A percentile compares a stretch with the other conserved stretches of the same genome.
Conservation (phyloP, 2,888 invertebrate species). For the Drosophila lutescens region DNA sequence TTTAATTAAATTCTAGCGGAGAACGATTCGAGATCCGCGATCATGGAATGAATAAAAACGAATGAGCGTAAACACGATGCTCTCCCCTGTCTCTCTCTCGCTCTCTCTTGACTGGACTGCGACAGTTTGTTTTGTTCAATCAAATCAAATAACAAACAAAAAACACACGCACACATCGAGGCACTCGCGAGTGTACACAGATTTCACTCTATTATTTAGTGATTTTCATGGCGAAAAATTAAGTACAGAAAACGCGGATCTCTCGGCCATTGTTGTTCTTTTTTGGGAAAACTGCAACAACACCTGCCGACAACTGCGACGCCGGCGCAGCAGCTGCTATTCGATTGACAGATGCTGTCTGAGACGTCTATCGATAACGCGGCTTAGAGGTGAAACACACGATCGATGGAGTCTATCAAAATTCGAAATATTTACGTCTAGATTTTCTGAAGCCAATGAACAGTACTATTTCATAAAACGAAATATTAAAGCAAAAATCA, state of each 20-base stretch:
- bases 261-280: constrained; percentile 51
- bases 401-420: neutral
- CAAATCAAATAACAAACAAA: constrained; percentile 45
- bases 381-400: constrained; percentile 2
- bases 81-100: constrained; percentile 3
- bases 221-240: constrained; percentile 46
- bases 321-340: constrained; percentile 72
- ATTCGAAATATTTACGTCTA: neutral
- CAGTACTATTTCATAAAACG: too few relatives aligned
- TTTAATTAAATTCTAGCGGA: constrained; percentile 44
- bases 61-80: constrained; percentile 34
- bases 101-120: constrained; percentile 24
- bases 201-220: constrained; percentile 70
- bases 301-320: constrained; percentile 70
- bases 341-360: constrained; percentile 14
- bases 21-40: constrained; percentile 44
- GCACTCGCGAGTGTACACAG: constrained; percentile 47
- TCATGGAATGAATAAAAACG: constrained; percentile 67
- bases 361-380: constrained; percentile 48
- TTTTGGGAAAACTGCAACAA: constrained; percentile 56
- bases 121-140: constrained; percentile 52
- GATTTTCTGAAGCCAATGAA: too few relatives aligned
- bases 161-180: constrained; percentile 16
- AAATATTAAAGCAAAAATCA: too few relatives aligned
- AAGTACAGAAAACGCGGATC: constrained; percentile 22